A percentile compares a stretch with the other conserved stretches of the same genome.
Evolutionary conservation across 2,113 vertebrate species (phyloP).

Genomic region (Pituophis catenifer): DNA sequence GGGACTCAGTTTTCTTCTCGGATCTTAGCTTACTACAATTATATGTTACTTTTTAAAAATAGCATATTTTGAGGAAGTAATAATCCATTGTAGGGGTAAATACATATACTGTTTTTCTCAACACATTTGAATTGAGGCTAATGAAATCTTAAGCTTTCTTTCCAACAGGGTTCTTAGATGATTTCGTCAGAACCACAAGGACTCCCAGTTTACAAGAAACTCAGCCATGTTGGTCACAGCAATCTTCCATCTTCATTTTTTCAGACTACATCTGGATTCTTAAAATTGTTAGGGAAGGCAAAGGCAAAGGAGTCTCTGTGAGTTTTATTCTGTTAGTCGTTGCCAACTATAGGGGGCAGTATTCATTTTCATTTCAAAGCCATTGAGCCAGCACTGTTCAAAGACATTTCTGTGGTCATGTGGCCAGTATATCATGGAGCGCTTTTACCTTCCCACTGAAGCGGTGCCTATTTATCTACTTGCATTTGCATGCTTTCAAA

Average conservation of each 20-base stretch:
- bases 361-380: background rate
- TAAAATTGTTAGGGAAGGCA: background rate
- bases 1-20: background rate
- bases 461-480: background rate
- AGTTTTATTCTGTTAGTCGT: background rate
- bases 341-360: background rate
- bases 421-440: background rate
- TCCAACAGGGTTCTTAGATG: background rate
- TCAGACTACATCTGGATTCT: background rate
- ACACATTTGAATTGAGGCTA: background rate
- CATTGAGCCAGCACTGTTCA: background rate
- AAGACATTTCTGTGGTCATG: background rate
- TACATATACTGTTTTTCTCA: background rate
- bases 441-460: background rate
- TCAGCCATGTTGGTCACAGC: background rate
- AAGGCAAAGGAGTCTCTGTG: background rate
- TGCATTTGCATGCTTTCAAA: background rate
- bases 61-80: background rate
- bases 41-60: background rate
- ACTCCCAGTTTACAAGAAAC: background rate
- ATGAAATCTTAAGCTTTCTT: background rate
- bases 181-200: background rate
- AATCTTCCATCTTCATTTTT: background rate
- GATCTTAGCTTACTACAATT: background rate
- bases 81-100: background rate